These are phyloP conservation scores for Engraulis encrasicolus DNA, from an alignment of 2,113 vertebrate genomes.

Conservation along the genomic window DNA sequence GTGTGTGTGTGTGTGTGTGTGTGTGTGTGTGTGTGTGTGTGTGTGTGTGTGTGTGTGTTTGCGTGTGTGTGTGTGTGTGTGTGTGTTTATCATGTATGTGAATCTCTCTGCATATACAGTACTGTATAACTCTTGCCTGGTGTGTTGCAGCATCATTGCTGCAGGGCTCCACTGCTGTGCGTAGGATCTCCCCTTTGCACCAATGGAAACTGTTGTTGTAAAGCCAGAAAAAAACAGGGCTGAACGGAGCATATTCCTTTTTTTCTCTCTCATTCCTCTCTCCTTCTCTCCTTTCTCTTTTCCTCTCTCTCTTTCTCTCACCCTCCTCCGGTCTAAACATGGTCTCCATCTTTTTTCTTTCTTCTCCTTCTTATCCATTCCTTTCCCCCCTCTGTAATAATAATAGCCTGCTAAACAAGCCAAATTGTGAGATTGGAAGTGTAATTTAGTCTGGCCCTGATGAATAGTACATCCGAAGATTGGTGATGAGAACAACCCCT, in stretches of 20 bases:
- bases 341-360: neutral
- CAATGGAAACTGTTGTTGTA: neutral
- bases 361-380: neutral
- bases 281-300: neutral
- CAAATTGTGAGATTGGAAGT: too few relatives aligned
- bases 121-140: too few relatives aligned
- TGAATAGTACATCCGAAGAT: too few relatives aligned
- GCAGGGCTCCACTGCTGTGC: neutral
- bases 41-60: neutral
- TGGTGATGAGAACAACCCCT: too few relatives aligned
- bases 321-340: neutral
- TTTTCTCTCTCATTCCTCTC: neutral
- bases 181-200: neutral
- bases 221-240: neutral
- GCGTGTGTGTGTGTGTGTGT: neutral
- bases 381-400: neutral
- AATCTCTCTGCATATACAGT: too few relatives aligned
- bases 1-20: neutral
- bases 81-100: neutral
- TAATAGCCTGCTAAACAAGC: too few relatives aligned
- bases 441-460: too few relatives aligned
- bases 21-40: neutral
- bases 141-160: neutral
- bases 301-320: neutral
- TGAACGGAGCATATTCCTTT: neutral